A percentile compares a stretch with the other conserved stretches of the same genome.
phyloP scores from a whole-genome alignment of 2,888 invertebrate genomes.

The Scrobipalpa costella region DNA sequence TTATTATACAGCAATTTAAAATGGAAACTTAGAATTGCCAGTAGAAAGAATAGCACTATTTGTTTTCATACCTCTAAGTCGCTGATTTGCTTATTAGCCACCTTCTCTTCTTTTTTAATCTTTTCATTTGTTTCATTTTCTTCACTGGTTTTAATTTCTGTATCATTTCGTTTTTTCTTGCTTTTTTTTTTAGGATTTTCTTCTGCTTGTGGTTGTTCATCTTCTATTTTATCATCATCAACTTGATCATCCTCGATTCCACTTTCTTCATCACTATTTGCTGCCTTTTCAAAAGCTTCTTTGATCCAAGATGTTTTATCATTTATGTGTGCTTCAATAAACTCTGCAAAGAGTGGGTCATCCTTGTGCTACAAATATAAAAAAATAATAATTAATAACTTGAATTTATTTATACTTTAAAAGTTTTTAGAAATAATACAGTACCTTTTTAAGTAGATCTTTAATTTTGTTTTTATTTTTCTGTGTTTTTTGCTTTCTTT shows the following conservation, averaged over 20 bases:
- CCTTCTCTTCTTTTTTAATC: constrained; percentile 75
- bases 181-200: constrained; percentile 34
- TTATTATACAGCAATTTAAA: not conserved
- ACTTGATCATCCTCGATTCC: constrained; percentile 54
- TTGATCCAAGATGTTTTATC: constrained; percentile 69
- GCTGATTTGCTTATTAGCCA: constrained; percentile 87
- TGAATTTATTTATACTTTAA: too few species aligned
- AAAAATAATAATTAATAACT: not conserved
- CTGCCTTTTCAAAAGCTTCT: constrained; percentile 59
- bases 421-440: not conserved
- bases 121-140: constrained; percentile 32
- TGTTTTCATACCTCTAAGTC: constrained; percentile 83
- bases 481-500: constrained; percentile 51
- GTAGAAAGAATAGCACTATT: not conserved
- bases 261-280: constrained; percentile 60
- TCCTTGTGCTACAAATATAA: constrained; percentile 85
- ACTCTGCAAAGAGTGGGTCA: constrained; percentile 94
- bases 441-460: constrained; percentile 83
- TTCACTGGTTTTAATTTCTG: not conserved
- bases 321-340: constrained; percentile 89
- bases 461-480: constrained; percentile 81
- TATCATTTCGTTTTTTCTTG: constrained; percentile 74
- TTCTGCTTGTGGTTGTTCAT: not conserved
- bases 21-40: not conserved
- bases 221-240: constrained; percentile 35